These are phyloP conservation scores for Formicarius rufipectus DNA, from an alignment of 2,113 vertebrate genomes.

Conservation along the genomic window DNA sequence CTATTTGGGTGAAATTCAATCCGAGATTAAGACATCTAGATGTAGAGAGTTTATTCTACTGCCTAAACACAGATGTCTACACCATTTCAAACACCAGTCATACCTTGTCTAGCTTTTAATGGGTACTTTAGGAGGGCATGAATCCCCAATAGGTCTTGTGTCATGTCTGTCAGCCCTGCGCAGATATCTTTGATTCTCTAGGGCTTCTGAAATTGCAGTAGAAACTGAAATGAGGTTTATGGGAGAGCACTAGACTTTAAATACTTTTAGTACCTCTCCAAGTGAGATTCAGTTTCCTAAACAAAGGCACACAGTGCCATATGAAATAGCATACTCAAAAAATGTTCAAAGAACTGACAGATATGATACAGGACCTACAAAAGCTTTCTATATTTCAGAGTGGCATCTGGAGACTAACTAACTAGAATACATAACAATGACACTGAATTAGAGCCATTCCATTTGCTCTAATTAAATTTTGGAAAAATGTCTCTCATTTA, in stretches of 20 bases:
- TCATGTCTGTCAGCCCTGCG: not conserved
- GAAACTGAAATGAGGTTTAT: not conserved
- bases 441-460: not conserved
- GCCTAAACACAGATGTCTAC: not conserved
- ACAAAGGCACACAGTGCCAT: not conserved
- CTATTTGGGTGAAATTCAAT: not conserved
- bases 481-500: not conserved
- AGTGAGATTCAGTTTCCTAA: not conserved
- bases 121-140: not conserved
- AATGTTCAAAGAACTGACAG: not conserved
- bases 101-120: not conserved
- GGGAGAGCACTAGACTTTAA: not conserved
- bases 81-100: not conserved
- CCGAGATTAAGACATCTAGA: not conserved
- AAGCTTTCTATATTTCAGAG: not conserved
- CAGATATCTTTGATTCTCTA: conserved; percentile 26
- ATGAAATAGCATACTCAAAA: not conserved
- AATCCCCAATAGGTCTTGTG: not conserved
- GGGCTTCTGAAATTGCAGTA: not conserved
- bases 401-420: not conserved
- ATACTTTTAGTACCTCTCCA: not conserved
- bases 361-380: not conserved
- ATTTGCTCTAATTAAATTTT: not conserved
- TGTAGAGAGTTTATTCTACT: not conserved
- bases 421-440: not conserved